These are phyloP conservation scores for Alosa alosa DNA, from an alignment of 2,113 vertebrate species.

Conservation along the genomic window DNA sequence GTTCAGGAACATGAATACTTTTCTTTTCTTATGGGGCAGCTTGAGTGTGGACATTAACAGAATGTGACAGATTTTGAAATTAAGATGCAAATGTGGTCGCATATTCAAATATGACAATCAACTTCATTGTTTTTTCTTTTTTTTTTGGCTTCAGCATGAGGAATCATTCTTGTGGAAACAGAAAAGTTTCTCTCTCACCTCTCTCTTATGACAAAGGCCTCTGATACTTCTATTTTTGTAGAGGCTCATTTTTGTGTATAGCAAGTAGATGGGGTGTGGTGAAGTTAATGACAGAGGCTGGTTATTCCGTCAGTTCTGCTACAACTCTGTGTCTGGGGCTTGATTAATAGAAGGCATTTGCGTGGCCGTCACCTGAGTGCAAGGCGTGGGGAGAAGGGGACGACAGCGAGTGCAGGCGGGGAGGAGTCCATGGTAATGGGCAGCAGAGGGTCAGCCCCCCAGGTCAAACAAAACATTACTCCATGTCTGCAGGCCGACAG, in stretches of 20 bases:
- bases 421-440: constrained; percentile 70
- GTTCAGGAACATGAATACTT: constrained; percentile 66
- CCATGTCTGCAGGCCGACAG: constrained; percentile 68
- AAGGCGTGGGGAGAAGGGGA: constrained; percentile 47
- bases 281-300: neutral
- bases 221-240: neutral
- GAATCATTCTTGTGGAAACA: neutral
- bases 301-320: neutral
- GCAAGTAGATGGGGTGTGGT: neutral
- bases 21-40: constrained; percentile 68
- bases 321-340: neutral
- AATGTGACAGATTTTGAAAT: constrained; percentile 67
- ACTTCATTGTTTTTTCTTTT: constrained; percentile 7
- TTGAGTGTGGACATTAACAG: constrained; percentile 67
- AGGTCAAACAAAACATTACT: constrained; percentile 76
- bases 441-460: constrained; percentile 60
- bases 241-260: neutral
- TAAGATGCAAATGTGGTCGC: constrained; percentile 65
- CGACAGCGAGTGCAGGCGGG: constrained; percentile 58
- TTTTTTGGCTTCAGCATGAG: constrained; percentile 27
- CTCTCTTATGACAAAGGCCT: neutral
- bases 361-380: constrained; percentile 56
- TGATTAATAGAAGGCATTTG: constrained; percentile 15
- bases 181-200: neutral
- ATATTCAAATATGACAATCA: constrained; percentile 68